Percentiles rank a stretch among this genome's conserved stretches.
Conservation (phyloP, 2,113 vertebrate genomes). For the Tylochromis polylepis region DNA sequence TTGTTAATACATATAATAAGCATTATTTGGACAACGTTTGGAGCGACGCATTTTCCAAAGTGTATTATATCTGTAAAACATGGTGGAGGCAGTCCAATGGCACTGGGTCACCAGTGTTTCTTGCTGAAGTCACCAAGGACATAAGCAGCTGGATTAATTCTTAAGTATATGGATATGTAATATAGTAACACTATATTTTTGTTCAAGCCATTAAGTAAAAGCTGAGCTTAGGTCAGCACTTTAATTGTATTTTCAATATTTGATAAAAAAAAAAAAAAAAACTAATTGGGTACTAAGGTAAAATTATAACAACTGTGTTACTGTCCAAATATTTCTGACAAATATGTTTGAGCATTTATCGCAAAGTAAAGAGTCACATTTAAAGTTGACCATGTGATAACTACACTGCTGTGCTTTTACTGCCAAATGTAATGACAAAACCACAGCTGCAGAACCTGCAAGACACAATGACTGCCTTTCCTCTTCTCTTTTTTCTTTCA, state of each 20-base stretch:
- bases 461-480: background rate
- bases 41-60: background rate
- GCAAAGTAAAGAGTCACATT: background rate
- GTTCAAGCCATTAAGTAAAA: background rate
- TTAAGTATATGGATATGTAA: background rate
- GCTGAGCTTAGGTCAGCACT: background rate
- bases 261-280: background rate
- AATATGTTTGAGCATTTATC: background rate
- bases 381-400: background rate
- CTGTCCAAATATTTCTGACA: background rate
- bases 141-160: background rate
- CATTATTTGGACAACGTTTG: background rate
- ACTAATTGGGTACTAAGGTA: background rate
- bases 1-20: background rate
- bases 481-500: background rate
- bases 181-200: background rate
- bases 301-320: background rate
- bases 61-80: background rate
- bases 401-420: background rate
- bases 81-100: background rate
- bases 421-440: background rate
- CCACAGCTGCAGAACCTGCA: background rate
- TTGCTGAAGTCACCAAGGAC: background rate
- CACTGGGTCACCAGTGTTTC: background rate
- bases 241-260: background rate